Evolutionary conservation across 2,888 invertebrate species (phyloP), one percentile per base, ranked within the genome.

Genomic region (Rhogogaster chlorosoma): DNA sequence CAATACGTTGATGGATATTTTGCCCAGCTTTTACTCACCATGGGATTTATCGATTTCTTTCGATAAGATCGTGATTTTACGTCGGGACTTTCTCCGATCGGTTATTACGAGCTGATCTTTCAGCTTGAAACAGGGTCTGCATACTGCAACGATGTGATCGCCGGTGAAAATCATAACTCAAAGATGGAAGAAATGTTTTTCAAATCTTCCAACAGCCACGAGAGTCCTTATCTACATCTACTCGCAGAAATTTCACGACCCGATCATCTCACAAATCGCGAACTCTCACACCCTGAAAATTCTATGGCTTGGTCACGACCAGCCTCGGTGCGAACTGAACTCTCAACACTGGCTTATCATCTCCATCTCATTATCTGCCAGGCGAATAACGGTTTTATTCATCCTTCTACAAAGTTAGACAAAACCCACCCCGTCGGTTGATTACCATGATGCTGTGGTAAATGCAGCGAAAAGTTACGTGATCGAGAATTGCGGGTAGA

Each of bases 241-340:
- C 38, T 42, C 22, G 71, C 42, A 42, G 71, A 73, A 73, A 73
- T 73, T 73, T 73, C 71, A 42, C 38, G 22, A 73, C 42, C 71
- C 71, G 71, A 73, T 73, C 71, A 73, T 73, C 71, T 42, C 38
- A 5, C 71, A 38, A 73, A 73, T 73, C 67, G 64, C 22, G 10
- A 64, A 71, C 18, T 71, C 70, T 71, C 32, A 36, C 70, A 71
- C 42, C 71, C 71, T 73, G 71, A 22, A 42, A 73, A 42, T 22
- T 73, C 71, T 73, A 73, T 73, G 22, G 71, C 71, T 42, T 26
- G 71, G 36, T 73, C 71, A 73, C 71, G 71, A 73, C 71, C 32
- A 32, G 32, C 32, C 26, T 61, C 67, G 6, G 32, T 67, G 32
- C 61, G 61, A 61, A 10, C 61, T 67, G 5, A 57, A 57, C 67